phyloP scores from a whole-genome alignment of 2,797 vertebrate species.

The Adelosebastes latens region DNA sequence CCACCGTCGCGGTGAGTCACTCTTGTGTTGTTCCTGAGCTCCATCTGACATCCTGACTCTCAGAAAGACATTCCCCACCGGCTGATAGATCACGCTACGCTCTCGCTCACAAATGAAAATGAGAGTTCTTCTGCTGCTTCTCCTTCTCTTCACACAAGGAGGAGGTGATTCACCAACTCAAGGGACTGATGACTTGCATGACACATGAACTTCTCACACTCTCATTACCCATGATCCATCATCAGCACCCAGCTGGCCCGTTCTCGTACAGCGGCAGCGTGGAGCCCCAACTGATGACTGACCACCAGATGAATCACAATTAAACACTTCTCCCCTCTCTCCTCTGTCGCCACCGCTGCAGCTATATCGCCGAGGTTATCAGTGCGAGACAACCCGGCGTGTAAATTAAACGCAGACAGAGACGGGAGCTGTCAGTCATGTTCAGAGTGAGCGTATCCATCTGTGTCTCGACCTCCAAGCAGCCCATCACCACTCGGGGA shows the following conservation, averaged over 20 bases:
- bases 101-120: constrained; percentile 33
- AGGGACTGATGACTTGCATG: constrained; percentile 48
- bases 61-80: constrained; percentile 8
- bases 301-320: constrained; percentile 58
- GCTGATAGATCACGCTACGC: constrained; percentile 33
- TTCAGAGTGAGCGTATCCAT: constrained; percentile 36
- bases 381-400: constrained; percentile 1
- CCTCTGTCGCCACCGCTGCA: neutral
- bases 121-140: constrained; percentile 6
- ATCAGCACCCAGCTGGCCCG: constrained; percentile 15
- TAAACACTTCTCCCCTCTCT: constrained; percentile 37
- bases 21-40: constrained; percentile 1
- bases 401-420: constrained; percentile 57
- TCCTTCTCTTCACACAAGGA: constrained; percentile 17
- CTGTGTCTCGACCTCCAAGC: constrained; percentile 27
- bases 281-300: constrained; percentile 34
- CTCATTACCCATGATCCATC: constrained; percentile 63
- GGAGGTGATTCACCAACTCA: constrained; percentile 53
- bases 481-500: constrained; percentile 40
- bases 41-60: constrained; percentile 16
- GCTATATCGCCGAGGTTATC: constrained; percentile 40
- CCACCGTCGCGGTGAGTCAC: constrained; percentile 1
- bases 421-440: constrained; percentile 61
- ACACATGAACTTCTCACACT: constrained; percentile 59
- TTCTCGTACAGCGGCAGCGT: neutral